Evolutionary conservation across 37 sponge, comb jelly and placozoan genomes (phyloP).

Genomic region (Oscarella lobularis): DNA sequence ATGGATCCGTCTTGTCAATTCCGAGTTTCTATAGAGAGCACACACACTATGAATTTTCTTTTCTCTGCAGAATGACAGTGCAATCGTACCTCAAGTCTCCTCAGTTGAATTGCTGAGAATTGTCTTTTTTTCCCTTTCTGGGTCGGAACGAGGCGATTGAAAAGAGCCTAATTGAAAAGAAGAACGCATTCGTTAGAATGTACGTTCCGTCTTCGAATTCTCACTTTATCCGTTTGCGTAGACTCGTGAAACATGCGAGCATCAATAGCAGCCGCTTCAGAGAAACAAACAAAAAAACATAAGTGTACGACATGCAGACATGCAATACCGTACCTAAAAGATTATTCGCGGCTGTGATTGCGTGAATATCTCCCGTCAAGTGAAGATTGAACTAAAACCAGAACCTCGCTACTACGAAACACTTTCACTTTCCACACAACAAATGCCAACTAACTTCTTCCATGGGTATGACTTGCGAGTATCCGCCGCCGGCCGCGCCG

Average conservation of each 20-base stretch:
- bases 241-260: conserved; percentile 90
- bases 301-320: too few relatives aligned
- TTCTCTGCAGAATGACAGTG: too few relatives aligned
- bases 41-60: not conserved
- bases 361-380: conserved; percentile 97
- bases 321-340: conserved; percentile 36
- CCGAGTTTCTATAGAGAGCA: conserved; percentile 45
- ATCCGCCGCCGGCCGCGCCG: conserved; percentile 99
- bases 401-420: not conserved
- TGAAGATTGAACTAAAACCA: conserved; percentile 78
- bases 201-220: not conserved
- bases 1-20: conserved; percentile 56
- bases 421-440: not conserved
- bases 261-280: conserved; percentile 90
- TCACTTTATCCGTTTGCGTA: conserved; percentile 72
- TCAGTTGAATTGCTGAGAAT: conserved; percentile 60
- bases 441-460: conserved; percentile 38
- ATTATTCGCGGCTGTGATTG: conserved; percentile 96
- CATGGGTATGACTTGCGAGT: conserved; percentile 99
- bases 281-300: too few relatives aligned
- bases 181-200: not conserved
- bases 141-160: conserved; percentile 44
- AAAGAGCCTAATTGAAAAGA: conserved; percentile 40
- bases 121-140: conserved; percentile 36
- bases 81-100: conserved; percentile 37